phyloP scores from a whole-genome alignment of 2,888 invertebrate genomes.

The Conops quadrifasciatus region DNA sequence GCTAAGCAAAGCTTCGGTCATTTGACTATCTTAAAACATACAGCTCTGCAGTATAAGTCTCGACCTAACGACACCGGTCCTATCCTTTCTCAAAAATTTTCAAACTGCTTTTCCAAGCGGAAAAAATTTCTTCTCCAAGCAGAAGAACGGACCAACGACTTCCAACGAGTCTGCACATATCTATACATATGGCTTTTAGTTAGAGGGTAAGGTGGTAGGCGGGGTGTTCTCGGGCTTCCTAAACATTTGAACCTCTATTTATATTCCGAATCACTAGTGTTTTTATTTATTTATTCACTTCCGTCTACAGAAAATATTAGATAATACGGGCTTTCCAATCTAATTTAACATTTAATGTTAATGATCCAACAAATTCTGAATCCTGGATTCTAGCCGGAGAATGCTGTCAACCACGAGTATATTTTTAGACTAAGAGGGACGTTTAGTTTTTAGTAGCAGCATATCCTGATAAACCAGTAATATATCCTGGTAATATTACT shows the following conservation, averaged over 20 bases:
- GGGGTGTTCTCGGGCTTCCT: not conserved
- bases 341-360: not conserved
- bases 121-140: no score
- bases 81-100: not conserved
- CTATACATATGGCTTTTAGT: not conserved
- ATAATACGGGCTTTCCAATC: no score
- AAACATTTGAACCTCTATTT: not conserved
- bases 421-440: not conserved
- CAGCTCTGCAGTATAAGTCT: not conserved
- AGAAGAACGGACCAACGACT: not conserved
- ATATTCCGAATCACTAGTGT: not conserved
- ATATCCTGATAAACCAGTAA: not conserved
- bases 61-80: not conserved
- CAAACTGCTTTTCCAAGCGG: not conserved
- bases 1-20: not conserved
- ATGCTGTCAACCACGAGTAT: not conserved
- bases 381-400: not conserved
- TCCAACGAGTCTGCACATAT: not conserved
- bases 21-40: not conserved
- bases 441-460: not conserved
- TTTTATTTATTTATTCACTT: no score
- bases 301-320: no score
- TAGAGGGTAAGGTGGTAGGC: not conserved
- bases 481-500: no score
- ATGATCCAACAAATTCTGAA: not conserved